Evolutionary conservation across 2,797 vertebrate genomes (phyloP).

Genomic region (Pseudotriccus pelzelni): DNA sequence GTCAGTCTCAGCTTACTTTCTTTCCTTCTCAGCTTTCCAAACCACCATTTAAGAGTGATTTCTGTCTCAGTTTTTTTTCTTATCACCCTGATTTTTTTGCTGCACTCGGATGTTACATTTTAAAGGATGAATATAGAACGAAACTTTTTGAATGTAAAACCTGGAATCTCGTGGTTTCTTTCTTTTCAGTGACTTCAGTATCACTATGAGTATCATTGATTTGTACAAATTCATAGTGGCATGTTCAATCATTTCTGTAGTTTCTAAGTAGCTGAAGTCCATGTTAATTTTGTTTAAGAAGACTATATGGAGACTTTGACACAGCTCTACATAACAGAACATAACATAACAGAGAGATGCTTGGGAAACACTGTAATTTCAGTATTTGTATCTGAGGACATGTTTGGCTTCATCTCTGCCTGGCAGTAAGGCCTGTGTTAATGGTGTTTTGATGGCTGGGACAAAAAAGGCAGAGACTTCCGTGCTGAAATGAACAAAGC

Average conservation of each 20-base stretch:
- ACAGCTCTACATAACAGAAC: background rate
- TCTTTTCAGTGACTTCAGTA: background rate
- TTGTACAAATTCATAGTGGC: background rate
- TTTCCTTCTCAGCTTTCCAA: background rate
- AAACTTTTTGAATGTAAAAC: background rate
- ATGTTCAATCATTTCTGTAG: background rate
- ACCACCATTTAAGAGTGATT: background rate
- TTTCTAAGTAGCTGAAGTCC: background rate
- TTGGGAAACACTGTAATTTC: background rate
- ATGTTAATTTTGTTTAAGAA: background rate
- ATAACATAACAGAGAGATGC: background rate
- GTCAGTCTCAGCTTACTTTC: background rate
- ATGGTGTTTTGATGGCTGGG: background rate
- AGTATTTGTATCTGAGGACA: background rate
- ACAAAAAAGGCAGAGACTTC: background rate
- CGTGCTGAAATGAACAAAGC: background rate
- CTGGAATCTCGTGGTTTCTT: background rate
- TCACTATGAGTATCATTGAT: background rate
- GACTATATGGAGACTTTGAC: background rate
- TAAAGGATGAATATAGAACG: background rate
- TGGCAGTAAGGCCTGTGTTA: background rate
- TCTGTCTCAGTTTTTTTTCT: background rate
- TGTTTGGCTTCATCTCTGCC: background rate
- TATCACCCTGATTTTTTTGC: background rate
- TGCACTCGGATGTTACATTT: background rate